A percentile compares a stretch with the other conserved stretches of the same genome.
phyloP scores from a whole-genome alignment of 2,888 invertebrate genomes.

The Desoria tigrina region DNA sequence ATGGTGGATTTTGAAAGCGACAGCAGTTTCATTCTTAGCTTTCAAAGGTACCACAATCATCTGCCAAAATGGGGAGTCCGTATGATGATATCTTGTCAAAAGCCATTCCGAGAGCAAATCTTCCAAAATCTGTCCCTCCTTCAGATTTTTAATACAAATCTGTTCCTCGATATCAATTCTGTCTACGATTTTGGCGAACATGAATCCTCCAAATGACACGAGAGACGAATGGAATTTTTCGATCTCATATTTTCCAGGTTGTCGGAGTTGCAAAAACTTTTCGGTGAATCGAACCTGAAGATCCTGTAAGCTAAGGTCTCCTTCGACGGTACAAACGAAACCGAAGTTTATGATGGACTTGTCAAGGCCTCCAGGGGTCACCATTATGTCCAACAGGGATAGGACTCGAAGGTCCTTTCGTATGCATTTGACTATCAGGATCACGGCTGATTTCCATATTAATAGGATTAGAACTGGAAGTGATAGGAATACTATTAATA shows the following conservation, averaged over 20 bases:
- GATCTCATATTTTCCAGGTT: background rate
- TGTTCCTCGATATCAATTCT: constrained; percentile 8
- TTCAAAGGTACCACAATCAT: constrained; percentile 14
- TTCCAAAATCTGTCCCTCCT: background rate
- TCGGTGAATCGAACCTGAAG: constrained; percentile 11
- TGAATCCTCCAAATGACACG: constrained; percentile 17
- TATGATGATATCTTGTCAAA: background rate
- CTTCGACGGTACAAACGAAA: background rate
- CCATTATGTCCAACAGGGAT: background rate
- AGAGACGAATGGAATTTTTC: constrained; percentile 20
- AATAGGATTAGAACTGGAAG: constrained; percentile 12
- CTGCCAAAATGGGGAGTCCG: constrained; percentile 20
- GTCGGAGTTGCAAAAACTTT: constrained; percentile 1
- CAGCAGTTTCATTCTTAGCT: background rate
- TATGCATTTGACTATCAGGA: background rate
- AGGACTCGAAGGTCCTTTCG: background rate
- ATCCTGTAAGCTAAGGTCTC: background rate
- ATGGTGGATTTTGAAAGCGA: constrained; percentile 36
- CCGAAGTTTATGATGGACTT: constrained; percentile 18
- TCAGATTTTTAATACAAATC: constrained; percentile 2
- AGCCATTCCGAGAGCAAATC: constrained; percentile 18
- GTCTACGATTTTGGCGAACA: background rate
- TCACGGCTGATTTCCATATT: constrained; percentile 13
- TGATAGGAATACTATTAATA: background rate
- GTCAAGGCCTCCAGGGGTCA: constrained; percentile 2